Conservation (phyloP, 2,888 invertebrate genomes). For the Nowickia ferox region DNA sequence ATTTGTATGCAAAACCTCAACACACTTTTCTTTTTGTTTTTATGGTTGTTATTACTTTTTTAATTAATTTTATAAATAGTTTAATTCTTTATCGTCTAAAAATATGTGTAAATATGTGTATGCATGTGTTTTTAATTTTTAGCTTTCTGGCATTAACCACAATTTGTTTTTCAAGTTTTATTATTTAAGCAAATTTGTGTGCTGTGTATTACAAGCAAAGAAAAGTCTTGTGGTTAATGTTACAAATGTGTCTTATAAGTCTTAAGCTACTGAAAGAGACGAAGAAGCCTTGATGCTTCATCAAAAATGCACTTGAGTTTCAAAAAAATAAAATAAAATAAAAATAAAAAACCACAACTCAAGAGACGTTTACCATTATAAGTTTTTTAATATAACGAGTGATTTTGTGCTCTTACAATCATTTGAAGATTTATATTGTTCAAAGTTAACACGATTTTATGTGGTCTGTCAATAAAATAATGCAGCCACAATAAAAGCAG, state of each 20-base stretch:
- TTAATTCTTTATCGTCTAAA: background rate
- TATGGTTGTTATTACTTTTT: no score
- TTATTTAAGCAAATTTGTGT: conserved; percentile 23
- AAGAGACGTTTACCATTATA: conserved; percentile 45
- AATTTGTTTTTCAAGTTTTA: conserved; percentile 3
- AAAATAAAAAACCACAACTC: conserved; percentile 48
- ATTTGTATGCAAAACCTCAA: no score
- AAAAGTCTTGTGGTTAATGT: conserved; percentile 43
- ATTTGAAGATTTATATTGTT: conserved; percentile 56
- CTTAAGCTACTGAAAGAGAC: background rate
- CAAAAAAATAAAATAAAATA: background rate
- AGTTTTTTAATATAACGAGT: conserved; percentile 16
- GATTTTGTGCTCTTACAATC: conserved; percentile 36
- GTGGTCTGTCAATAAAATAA: conserved; percentile 58
- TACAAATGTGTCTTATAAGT: conserved; percentile 25
- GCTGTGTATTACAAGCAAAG: background rate
- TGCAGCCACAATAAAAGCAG: conserved; percentile 13
- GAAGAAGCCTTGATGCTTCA: conserved; percentile 18
- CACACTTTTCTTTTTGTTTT: no score
- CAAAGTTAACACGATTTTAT: conserved; percentile 62
- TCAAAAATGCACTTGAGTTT: conserved; percentile 48
- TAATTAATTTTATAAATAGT: background rate
- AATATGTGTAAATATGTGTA: background rate
- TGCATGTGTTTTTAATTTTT: background rate
- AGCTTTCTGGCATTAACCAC: background rate